These are phyloP conservation scores for Agrenia bidenticulata DNA, from an alignment of 2,888 invertebrate genomes.

Conservation along the genomic window DNA sequence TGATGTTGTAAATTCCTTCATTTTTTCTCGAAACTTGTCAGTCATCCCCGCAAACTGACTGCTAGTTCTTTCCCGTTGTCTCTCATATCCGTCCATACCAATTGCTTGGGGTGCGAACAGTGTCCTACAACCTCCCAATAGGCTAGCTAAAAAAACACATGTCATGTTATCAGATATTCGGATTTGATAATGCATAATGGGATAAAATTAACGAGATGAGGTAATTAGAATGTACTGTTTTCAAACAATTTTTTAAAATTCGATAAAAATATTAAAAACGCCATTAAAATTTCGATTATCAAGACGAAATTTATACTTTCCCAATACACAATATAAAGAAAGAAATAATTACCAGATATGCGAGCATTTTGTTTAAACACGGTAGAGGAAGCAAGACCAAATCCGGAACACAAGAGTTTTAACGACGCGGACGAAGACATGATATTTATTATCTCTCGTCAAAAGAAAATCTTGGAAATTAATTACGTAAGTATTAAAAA, in stretches of 20 bases:
- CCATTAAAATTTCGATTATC: too few relatives aligned
- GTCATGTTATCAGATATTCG: background rate
- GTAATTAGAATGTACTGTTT: too few relatives aligned
- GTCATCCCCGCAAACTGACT: conserved; percentile 65
- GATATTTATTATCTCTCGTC: too few relatives aligned
- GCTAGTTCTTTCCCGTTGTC: conserved; percentile 61
- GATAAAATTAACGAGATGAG: too few relatives aligned
- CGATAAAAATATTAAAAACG: too few relatives aligned
- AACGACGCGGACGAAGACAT: too few relatives aligned
- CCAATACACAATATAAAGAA: too few relatives aligned
- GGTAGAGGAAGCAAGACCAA: background rate
- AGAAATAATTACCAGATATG: background rate
- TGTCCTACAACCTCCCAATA: conserved; percentile 54
- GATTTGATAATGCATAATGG: too few relatives aligned
- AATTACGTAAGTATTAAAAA: too few relatives aligned
- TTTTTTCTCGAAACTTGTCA: conserved; percentile 70
- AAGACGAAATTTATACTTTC: too few relatives aligned
- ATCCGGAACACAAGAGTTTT: background rate
- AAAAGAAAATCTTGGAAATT: too few relatives aligned
- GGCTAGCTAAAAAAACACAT: conserved; percentile 30
- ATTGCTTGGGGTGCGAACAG: conserved; percentile 64
- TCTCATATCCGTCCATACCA: conserved; percentile 65
- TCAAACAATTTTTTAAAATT: too few relatives aligned
- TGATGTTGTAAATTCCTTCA: conserved; percentile 65
- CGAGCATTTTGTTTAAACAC: background rate